Percentiles rank a stretch among this genome's conserved stretches.
These are phyloP conservation scores for Synodontis membranacea DNA, from an alignment of 2,113 vertebrate species.

Conservation along the genomic window DNA sequence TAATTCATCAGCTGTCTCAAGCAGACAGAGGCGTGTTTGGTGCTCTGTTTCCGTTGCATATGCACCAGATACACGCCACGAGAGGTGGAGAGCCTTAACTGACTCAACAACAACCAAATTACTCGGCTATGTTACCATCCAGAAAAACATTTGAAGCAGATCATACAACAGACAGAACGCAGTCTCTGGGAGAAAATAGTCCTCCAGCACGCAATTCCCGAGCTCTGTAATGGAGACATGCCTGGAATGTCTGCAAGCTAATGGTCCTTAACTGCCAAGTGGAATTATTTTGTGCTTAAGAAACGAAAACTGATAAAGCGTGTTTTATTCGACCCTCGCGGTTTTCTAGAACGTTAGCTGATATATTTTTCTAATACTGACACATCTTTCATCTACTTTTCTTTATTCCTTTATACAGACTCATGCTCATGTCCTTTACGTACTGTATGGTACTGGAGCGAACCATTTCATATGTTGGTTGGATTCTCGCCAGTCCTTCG, in stretches of 20 bases:
- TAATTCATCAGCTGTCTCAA: no score
- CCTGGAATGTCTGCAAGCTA: constrained; percentile 10
- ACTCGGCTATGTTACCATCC: constrained; percentile 4
- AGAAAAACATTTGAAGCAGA: not conserved
- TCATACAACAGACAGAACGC: not conserved
- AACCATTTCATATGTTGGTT: not conserved
- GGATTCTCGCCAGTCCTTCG: not conserved
- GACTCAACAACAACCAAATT: constrained; percentile 12
- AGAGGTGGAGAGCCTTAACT: not conserved
- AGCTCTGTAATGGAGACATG: not conserved
- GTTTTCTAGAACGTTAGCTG: not conserved
- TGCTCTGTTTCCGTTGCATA: not conserved
- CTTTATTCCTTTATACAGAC: not conserved
- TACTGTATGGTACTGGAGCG: not conserved
- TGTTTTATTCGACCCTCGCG: not conserved
- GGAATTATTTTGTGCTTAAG: constrained; percentile 2
- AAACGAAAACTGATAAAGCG: not conserved
- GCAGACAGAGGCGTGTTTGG: not conserved
- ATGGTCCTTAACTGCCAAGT: constrained; percentile 18
- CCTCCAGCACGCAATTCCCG: constrained; percentile 16
- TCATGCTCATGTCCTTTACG: not conserved
- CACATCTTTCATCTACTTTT: not conserved
- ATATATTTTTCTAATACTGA: not conserved
- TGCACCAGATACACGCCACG: not conserved
- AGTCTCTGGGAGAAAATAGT: constrained; percentile 2